Base-by-base conservation (phyloP, 92 coral and sea anemone species). In the Pocillopora grandis region DNA sequence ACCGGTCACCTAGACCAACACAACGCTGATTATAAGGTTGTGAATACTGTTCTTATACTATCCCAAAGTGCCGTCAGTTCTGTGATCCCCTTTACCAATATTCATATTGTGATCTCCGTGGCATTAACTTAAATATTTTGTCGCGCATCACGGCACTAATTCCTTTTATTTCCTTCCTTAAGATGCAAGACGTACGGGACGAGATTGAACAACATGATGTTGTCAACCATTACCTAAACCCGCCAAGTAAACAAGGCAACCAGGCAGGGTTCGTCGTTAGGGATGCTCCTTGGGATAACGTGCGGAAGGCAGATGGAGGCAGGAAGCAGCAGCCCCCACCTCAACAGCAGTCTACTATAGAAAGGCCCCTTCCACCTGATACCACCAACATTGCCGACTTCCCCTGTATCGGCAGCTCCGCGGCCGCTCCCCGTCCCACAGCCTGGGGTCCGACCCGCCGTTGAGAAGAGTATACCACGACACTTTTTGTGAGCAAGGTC, bases 121-220 rank as follows among this genome's bases (percentile, higher is more conserved):
- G 31, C 31, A 27, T 27, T 27, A 27, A 27, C 31, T 27, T 27
- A 27, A 27, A 27, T 27, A 27, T 42, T 42, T 42, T 42, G 52
- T 42, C 52, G 52, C 13, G 20, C 12, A 35, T 59, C 37, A n/a
- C 14, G 5, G 2, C 14, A n/a, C 19, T 36, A 37, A 20, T 70
- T 8, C 36, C 75, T 33, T 11, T 37, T 33, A 4, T 37, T 23
- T 19, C 33, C n/a, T 19, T 65, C 1, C 58, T 78, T 31, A 80
- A 97, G 99, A 90, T 97, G 94, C 98, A 97, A 84, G 98, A 94
- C 36, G 98, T 97, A 8, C 95, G 90, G 35, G 97, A 95, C 16
- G 98, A 97, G 80, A 91, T 92, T 16, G 99, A 93, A 63, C 81
- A 92, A 72, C 87, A 87, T 37, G 98, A 97, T 75, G 19, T 93